Percentiles rank a stretch among this genome's conserved stretches.
Conservation (phyloP, 2,797 vertebrate species). For the Gambusia yucatana region DNA sequence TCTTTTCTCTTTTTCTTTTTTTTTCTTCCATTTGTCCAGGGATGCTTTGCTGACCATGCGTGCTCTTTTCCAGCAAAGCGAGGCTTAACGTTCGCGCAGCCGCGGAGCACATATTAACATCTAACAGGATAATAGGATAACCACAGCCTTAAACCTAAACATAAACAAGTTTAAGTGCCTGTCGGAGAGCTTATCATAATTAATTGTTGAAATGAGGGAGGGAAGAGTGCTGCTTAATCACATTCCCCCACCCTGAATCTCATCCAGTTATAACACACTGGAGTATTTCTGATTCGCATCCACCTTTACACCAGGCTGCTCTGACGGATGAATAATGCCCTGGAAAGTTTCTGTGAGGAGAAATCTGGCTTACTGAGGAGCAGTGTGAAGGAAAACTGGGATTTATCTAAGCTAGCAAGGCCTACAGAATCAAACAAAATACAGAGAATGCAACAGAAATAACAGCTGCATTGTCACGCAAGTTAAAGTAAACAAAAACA, state of each 20-base stretch:
- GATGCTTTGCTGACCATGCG: constrained; percentile 61
- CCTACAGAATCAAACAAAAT: constrained; percentile 23
- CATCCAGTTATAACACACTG: constrained; percentile 22
- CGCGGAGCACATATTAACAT: constrained; percentile 40
- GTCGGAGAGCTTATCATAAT: constrained; percentile 64
- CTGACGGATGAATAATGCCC: neutral
- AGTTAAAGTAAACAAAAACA: neutral
- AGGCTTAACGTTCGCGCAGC: constrained; percentile 18
- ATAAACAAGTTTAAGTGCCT: constrained; percentile 62
- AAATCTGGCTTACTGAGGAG: constrained; percentile 4
- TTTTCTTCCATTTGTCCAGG: constrained; percentile 27
- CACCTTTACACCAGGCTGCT: constrained; percentile 20
- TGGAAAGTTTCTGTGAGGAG: constrained; percentile 12
- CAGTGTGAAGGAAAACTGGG: constrained; percentile 11
- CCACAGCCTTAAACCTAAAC: constrained; percentile 60
- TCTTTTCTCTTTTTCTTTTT: constrained; percentile 19
- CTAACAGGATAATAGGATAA: constrained; percentile 51
- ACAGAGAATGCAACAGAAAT: neutral
- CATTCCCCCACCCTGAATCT: constrained; percentile 26
- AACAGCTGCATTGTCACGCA: neutral
- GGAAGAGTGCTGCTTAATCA: constrained; percentile 41
- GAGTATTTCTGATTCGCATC: constrained; percentile 20
- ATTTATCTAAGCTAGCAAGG: constrained; percentile 7
- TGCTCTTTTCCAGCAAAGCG: constrained; percentile 23
- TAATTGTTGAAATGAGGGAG: constrained; percentile 58